Evolutionary conservation across 2,113 vertebrate species (phyloP).

Genomic region (Pyrgilauda ruficollis): DNA sequence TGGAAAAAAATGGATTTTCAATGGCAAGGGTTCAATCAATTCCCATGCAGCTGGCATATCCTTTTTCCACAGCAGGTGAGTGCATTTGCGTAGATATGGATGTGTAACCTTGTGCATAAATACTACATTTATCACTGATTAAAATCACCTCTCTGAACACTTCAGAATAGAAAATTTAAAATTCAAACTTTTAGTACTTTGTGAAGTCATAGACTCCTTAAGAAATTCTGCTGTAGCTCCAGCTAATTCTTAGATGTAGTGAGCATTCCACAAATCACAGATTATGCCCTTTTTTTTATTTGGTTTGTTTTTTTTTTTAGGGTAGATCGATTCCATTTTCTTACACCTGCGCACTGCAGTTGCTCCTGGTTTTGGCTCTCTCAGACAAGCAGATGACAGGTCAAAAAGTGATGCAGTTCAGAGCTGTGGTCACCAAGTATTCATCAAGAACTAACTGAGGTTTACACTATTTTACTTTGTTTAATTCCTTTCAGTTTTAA

Average conservation of each 20-base stretch:
- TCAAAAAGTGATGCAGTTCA: neutral
- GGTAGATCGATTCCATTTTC: neutral
- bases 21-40: neutral
- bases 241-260: neutral
- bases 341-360: fast-evolving
- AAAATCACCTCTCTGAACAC: neutral
- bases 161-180: neutral
- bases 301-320: neutral
- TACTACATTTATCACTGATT: no score
- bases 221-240: neutral
- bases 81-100: neutral
- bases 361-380: neutral
- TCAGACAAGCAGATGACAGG: neutral
- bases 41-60: neutral
- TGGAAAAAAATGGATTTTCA: neutral
- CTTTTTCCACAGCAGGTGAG: neutral
- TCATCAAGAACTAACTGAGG: neutral
- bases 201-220: neutral
- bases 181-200: neutral
- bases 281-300: neutral
- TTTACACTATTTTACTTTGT: neutral
- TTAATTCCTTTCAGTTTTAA: neutral
- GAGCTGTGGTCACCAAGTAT: neutral
- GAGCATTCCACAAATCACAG: neutral
- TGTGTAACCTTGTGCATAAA: neutral